These are phyloP conservation scores for Melanotaenia maccullochi DNA, from an alignment of 2,797 vertebrate genomes.

Conservation along the genomic window DNA sequence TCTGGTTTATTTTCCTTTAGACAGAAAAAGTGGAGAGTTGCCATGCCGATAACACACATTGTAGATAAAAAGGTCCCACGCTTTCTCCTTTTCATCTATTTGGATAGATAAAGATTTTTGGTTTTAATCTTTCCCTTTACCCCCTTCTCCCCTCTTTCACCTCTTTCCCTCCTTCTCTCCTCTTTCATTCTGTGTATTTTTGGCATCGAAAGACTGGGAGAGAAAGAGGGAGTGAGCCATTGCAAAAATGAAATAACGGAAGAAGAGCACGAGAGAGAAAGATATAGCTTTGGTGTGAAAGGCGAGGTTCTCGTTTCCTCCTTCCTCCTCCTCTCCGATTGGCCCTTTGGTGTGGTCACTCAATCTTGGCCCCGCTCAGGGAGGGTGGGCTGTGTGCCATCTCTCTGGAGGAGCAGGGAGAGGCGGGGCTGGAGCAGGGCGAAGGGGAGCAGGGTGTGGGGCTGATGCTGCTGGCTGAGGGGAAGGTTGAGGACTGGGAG, in stretches of 20 bases:
- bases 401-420: slow-evolving; percentile 85
- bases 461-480: slow-evolving; percentile 82
- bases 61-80: slow-evolving; percentile 77
- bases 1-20: slow-evolving; percentile 68
- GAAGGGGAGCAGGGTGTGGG: slow-evolving; percentile 87
- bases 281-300: slow-evolving; percentile 87
- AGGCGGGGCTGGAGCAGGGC: slow-evolving; percentile 84
- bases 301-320: slow-evolving; percentile 74
- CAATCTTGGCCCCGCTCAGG: slow-evolving; percentile 86
- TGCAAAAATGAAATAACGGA: slow-evolving; percentile 67
- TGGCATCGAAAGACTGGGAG: slow-evolving; percentile 85
- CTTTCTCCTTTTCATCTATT: slow-evolving; percentile 72
- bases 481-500: slow-evolving; percentile 85
- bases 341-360: slow-evolving; percentile 80
- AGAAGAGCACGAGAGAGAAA: slow-evolving; percentile 80
- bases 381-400: slow-evolving; percentile 85
- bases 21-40: slow-evolving; percentile 64
- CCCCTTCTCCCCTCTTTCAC: slow-evolving; percentile 68
- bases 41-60: slow-evolving; percentile 56
- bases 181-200: slow-evolving; percentile 87
- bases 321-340: slow-evolving; percentile 79
- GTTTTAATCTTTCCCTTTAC: slow-evolving; percentile 79
- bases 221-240: slow-evolving; percentile 69
- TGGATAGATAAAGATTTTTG: slow-evolving; percentile 84
- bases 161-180: slow-evolving; percentile 77